These are phyloP conservation scores for Galerucella calmariensis DNA, from an alignment of 2,888 invertebrate genomes.

Conservation along the genomic window DNA sequence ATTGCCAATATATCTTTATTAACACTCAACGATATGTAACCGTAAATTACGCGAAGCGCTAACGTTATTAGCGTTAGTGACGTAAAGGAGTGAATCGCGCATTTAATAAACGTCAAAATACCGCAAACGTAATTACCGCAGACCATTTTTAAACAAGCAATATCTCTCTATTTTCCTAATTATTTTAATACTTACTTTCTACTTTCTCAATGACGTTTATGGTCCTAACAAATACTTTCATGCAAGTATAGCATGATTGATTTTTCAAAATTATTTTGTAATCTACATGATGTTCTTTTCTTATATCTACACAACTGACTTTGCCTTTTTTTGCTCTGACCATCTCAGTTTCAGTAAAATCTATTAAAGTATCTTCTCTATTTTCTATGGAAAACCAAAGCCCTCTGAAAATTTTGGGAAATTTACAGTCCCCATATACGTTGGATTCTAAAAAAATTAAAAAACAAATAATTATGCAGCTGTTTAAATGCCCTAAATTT, in stretches of 20 bases:
- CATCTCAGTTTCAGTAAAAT: constrained; percentile 84
- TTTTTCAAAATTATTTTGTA: constrained; percentile 85
- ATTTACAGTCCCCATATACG: constrained; percentile 68
- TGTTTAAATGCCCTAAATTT: too few species aligned
- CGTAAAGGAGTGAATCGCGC: too few species aligned
- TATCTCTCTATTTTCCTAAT: too few species aligned
- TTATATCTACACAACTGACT: constrained; percentile 78
- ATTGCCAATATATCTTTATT: too few species aligned
- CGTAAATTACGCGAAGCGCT: too few species aligned
- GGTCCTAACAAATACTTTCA: constrained; percentile 85
- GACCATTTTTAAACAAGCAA: too few species aligned
- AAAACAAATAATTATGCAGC: neutral
- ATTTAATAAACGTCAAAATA: too few species aligned
- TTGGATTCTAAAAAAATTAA: neutral
- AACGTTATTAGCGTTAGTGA: too few species aligned
- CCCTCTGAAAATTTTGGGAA: constrained; percentile 83
- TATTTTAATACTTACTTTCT: constrained; percentile 72
- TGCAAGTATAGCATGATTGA: constrained; percentile 83
- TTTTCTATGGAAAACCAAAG: constrained; percentile 94
- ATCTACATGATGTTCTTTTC: constrained; percentile 81
- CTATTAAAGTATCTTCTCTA: constrained; percentile 83
- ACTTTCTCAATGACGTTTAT: constrained; percentile 90
- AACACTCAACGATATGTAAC: too few species aligned
- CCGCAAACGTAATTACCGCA: too few species aligned
- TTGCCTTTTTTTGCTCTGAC: constrained; percentile 66